Evolutionary conservation across 2,888 invertebrate genomes (phyloP).

Genomic region (Diploptera punctata): DNA sequence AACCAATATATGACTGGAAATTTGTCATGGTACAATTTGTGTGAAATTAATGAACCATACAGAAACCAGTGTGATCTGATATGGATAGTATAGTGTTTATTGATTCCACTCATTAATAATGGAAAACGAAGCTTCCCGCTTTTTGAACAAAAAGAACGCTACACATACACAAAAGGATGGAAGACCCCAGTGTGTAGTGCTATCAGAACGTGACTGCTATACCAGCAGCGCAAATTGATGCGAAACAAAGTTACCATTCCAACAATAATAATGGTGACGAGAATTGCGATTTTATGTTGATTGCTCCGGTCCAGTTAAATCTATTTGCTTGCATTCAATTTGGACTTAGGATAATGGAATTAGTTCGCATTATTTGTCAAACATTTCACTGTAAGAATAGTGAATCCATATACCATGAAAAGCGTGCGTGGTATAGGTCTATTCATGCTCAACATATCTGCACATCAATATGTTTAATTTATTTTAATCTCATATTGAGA

Average conservation of each 20-base stretch:
- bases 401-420: too few relatives aligned
- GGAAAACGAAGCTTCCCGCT: neutral
- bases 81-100: neutral
- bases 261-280: neutral
- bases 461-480: too few relatives aligned
- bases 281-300: neutral
- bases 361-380: too few relatives aligned
- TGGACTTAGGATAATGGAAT: too few relatives aligned
- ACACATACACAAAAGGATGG: neutral
- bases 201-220: neutral
- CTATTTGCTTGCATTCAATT: neutral
- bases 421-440: too few relatives aligned
- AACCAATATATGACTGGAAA: neutral
- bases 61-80: neutral
- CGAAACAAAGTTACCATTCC: neutral
- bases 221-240: too few relatives aligned
- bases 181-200: neutral
- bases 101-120: neutral
- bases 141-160: neutral
- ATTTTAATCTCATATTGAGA: too few relatives aligned
- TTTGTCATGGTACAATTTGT: neutral
- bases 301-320: neutral
- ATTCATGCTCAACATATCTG: too few relatives aligned
- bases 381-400: too few relatives aligned
- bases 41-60: neutral